A percentile compares a stretch with the other conserved stretches of the same genome.
These are phyloP conservation scores for Anguilla megastoma DNA, from an alignment of 2,797 vertebrate species.

Conservation along the genomic window DNA sequence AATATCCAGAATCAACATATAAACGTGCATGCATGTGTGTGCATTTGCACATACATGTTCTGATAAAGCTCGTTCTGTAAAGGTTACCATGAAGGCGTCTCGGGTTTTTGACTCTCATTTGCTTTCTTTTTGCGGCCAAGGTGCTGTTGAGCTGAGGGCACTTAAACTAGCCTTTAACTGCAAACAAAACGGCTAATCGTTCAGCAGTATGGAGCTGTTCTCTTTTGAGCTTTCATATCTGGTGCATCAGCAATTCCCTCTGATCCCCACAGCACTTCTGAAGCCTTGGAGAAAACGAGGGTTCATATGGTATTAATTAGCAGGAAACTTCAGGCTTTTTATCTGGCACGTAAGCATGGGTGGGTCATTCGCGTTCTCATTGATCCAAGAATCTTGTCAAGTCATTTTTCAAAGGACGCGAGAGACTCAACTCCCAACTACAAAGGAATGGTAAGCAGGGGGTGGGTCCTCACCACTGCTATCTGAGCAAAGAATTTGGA, in stretches of 20 bases:
- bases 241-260: background rate
- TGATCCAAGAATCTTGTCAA: conserved; percentile 24
- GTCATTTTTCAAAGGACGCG: conserved; percentile 23
- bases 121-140: background rate
- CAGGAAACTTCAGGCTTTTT: conserved; percentile 12
- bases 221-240: background rate
- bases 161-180: background rate
- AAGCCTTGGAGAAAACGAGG: background rate
- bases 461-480: background rate
- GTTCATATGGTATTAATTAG: conserved; percentile 18
- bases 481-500: conserved; percentile 5
- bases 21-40: conserved; percentile 48
- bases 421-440: background rate
- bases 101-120: background rate
- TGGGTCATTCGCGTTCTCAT: conserved; percentile 15
- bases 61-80: background rate
- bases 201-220: background rate
- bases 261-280: background rate
- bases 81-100: too few species aligned
- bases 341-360: background rate
- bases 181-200: conserved; percentile 11
- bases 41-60: background rate
- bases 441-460: conserved; percentile 10
- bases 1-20: conserved; percentile 33
- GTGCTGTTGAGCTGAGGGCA: background rate